Evolutionary conservation across 2,797 vertebrate species (phyloP), one percentile per base, ranked within the genome.

Genomic region (Oophaga sylvatica): DNA sequence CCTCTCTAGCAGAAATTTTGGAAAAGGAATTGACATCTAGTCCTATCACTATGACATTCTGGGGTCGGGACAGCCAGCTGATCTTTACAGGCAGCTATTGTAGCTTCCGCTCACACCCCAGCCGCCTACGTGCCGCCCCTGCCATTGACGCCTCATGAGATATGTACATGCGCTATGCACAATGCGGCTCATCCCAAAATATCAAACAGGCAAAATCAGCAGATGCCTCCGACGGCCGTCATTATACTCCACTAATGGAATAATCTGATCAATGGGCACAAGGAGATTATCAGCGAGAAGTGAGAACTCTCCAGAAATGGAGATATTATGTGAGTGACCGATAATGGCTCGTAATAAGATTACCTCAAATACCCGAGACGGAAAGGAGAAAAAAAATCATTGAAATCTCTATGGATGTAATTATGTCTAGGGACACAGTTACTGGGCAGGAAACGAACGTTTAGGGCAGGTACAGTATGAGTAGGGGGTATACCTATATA

Each of bases 191-290:
- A 15, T 76, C 75, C 45, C n/a, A 77, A 56, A 77, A 56, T 29
- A 53, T 16, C 1, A 13, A 15, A 77, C 8, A 77, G 45, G 26
- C 2, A n/a, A 26, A 20, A 45, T 17, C 31, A 48, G 35, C 77
- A 73, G 77, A 68, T 56, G 53, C 17, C 56, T 20, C 85, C 22
- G 85, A 81, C 56, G 35, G 65, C 19, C 57, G 60, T 85, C 83
- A 80, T 59, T 45, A 67, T 35, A 59, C 60, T n/a, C 41, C 35
- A 29, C 13, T 60, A 16, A 31, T 35, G 81, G 15, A 59, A 59
- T 80, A 84, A 88, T 84, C 63, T 79, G 81, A 80, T 83, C 63
- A 53, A 67, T 62, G 57, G 75, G 87, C 56, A 41, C 81, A 57
- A 57, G 65, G 19, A 80, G 81, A 84, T 88, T 84, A 73, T 71